Evolutionary conservation across 1,140 invertebrate genomes (phyloP).

Genomic region (Wasmannia auropunctata): DNA sequence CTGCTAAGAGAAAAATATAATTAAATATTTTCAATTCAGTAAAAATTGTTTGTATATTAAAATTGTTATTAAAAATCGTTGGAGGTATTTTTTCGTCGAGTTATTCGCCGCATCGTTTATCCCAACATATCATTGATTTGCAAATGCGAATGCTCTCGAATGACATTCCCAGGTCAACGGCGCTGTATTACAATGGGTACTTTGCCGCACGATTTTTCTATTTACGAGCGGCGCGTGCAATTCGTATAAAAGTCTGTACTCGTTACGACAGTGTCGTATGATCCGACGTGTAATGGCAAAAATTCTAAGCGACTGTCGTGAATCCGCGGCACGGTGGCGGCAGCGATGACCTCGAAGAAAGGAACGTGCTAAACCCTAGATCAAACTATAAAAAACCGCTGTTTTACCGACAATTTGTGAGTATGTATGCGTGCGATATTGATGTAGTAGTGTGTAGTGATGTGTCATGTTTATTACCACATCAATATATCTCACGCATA

Average conservation of each 20-base stretch:
- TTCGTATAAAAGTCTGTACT: conserved; percentile 16
- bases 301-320: conserved; percentile 34
- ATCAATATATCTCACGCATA: too few relatives aligned
- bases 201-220: neutral
- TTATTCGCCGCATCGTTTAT: neutral
- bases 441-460: too few relatives aligned
- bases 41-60: too few relatives aligned
- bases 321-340: neutral
- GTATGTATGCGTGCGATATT: too few relatives aligned
- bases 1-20: neutral
- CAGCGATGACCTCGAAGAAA: neutral
- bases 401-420: too few relatives aligned
- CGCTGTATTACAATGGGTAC: neutral
- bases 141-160: neutral
- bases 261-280: conserved; percentile 1
- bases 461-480: too few relatives aligned
- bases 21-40: neutral
- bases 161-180: neutral
- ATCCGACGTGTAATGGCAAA: conserved; percentile 11
- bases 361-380: too few relatives aligned
- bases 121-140: conserved; percentile 1
- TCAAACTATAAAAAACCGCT: too few relatives aligned
- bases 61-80: neutral
- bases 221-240: conserved; percentile 28
- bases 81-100: neutral